Evolutionary conservation across 2,113 vertebrate species (phyloP).

Genomic region (Tyrannus savana): DNA sequence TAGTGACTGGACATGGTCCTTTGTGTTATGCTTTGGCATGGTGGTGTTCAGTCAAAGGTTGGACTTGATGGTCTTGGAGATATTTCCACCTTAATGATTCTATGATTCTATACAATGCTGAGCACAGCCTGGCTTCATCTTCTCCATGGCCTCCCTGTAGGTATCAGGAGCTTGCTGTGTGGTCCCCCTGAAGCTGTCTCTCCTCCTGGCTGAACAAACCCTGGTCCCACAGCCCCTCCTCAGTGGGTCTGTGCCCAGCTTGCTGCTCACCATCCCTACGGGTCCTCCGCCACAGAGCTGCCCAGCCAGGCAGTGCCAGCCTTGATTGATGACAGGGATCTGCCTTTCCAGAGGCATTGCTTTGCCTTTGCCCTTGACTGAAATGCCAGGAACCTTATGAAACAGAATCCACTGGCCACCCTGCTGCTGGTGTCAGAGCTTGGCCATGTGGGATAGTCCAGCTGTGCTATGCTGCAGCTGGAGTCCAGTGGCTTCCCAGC

Average conservation of each 20-base stretch:
- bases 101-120: not conserved
- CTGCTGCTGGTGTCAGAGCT: slow-evolving; percentile 3
- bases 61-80: not conserved
- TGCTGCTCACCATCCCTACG: not conserved
- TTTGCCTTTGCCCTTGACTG: not conserved
- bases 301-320: not conserved
- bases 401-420: not conserved
- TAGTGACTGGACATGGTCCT: not conserved
- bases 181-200: not conserved
- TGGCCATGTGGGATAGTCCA: not conserved
- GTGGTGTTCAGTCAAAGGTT: not conserved
- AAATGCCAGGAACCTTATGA: not conserved
- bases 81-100: not conserved
- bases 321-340: rapidly evolving
- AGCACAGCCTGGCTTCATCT: not conserved
- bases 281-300: not conserved
- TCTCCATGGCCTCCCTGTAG: not conserved
- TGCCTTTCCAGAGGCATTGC: not conserved
- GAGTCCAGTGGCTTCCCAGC: slow-evolving; percentile 1
- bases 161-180: not conserved
- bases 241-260: not conserved
- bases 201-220: not conserved
- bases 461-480: not conserved
- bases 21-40: not conserved
- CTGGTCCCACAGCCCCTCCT: not conserved